phyloP scores from a whole-genome alignment of 2,888 invertebrate genomes.

The Scaptomyza cyrtandrae region DNA sequence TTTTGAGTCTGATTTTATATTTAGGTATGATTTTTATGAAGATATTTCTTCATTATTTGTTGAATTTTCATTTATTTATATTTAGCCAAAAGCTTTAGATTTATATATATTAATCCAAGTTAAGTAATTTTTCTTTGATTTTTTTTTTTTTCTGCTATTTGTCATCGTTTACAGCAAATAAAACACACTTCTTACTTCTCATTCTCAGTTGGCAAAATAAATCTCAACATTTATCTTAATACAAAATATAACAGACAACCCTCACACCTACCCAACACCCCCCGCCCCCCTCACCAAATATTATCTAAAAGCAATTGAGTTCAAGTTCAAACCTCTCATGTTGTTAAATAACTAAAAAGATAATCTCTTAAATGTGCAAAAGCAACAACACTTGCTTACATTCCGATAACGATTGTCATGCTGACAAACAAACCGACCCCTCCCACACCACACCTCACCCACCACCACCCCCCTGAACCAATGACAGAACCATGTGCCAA shows the following conservation, averaged over 20 bases:
- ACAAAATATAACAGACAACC: background rate
- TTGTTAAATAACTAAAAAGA: slow-evolving; percentile 23
- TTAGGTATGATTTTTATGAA: no score
- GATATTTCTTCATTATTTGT: no score
- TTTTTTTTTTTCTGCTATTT: background rate
- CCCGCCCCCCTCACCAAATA: background rate
- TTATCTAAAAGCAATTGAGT: slow-evolving; percentile 29
- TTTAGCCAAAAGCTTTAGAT: no score
- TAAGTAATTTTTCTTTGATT: background rate
- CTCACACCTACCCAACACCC: background rate
- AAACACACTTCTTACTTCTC: background rate
- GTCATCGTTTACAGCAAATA: slow-evolving; percentile 9
- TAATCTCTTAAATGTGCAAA: slow-evolving; percentile 42
- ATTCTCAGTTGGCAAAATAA: background rate
- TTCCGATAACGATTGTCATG: slow-evolving; percentile 58
- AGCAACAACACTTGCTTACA: slow-evolving; percentile 11
- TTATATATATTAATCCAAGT: background rate
- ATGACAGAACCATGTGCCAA: slow-evolving; percentile 55
- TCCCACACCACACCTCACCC: no score
- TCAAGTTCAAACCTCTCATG: slow-evolving; percentile 43
- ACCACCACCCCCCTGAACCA: background rate
- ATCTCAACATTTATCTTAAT: slow-evolving; percentile 28
- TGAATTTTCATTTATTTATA: no score
- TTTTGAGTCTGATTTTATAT: no score
- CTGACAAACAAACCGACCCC: background rate